These are phyloP conservation scores for Agriotes lineatus DNA, from an alignment of 2,888 invertebrate species.

Conservation along the genomic window DNA sequence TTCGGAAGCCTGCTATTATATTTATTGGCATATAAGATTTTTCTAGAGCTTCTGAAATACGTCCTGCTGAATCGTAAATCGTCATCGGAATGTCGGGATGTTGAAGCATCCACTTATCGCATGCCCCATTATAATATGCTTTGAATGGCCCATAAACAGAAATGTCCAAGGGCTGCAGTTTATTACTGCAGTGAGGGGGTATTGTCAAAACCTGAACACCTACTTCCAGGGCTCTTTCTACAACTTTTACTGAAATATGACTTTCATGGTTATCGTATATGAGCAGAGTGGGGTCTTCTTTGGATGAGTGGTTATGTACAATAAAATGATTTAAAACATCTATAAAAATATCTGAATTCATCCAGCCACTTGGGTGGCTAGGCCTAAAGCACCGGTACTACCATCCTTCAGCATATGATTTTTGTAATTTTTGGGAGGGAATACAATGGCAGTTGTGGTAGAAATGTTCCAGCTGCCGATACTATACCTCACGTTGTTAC, in stretches of 20 bases:
- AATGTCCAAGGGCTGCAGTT: neutral
- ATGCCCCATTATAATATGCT: neutral
- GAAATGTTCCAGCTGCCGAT: conserved; percentile 56
- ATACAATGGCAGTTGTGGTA: too few relatives aligned
- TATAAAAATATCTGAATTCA: conserved; percentile 3
- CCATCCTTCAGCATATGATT: too few relatives aligned
- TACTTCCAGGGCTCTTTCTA: too few relatives aligned
- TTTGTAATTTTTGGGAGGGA: too few relatives aligned
- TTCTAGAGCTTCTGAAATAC: too few relatives aligned
- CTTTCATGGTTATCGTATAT: too few relatives aligned
- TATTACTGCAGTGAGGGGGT: neutral
- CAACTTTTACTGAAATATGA: too few relatives aligned
- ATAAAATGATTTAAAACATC: conserved; percentile 6
- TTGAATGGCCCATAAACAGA: neutral
- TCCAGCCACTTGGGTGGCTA: conserved; percentile 8
- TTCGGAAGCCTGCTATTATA: neutral
- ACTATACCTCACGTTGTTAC: conserved; percentile 57
- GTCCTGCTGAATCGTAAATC: too few relatives aligned
- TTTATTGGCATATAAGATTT: neutral
- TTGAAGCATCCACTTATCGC: too few relatives aligned
- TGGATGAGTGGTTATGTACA: neutral
- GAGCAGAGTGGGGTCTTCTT: too few relatives aligned
- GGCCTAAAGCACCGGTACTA: neutral
- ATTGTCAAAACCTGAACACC: neutral
- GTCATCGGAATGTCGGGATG: too few relatives aligned